Evolutionary conservation across 2,797 vertebrate genomes (phyloP).

Genomic region (Ibycter americanus): DNA sequence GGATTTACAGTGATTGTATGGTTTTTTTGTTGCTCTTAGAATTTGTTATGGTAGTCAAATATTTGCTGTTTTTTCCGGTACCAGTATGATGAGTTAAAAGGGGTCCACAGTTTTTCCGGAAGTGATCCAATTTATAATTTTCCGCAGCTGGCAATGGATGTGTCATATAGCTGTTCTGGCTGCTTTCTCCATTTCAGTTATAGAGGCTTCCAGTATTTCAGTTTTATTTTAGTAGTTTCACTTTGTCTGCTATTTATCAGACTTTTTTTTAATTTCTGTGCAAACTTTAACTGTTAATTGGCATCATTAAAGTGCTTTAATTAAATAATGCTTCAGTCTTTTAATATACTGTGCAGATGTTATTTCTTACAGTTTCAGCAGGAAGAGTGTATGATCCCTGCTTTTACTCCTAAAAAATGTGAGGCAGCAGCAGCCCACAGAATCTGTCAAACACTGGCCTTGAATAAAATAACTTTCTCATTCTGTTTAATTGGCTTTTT

Average conservation of each 20-base stretch:
- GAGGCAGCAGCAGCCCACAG: neutral
- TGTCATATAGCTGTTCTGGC: slow-evolving; percentile 41
- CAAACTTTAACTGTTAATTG: neutral
- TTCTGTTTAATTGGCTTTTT: neutral
- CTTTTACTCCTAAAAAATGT: neutral
- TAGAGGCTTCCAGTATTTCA: neutral
- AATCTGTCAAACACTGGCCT: neutral
- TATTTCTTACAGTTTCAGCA: slow-evolving; percentile 15
- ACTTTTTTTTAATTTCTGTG: neutral
- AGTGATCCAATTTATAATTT: slow-evolving; percentile 67
- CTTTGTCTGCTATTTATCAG: slow-evolving; percentile 17
- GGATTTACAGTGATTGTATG: slow-evolving; percentile 11
- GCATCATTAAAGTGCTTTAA: neutral
- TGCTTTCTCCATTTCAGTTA: neutral
- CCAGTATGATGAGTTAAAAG: slow-evolving; percentile 42
- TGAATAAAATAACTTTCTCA: neutral
- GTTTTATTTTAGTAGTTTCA: slow-evolving; percentile 7
- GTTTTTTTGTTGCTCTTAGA: slow-evolving; percentile 14
- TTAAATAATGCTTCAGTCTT: neutral
- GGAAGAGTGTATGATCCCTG: neutral
- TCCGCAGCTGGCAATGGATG: slow-evolving; percentile 50
- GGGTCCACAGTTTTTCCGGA: slow-evolving; percentile 41
- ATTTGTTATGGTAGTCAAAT: slow-evolving; percentile 63
- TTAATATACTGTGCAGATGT: neutral
- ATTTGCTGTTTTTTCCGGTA: neutral